Evolutionary conservation across 2,888 invertebrate genomes (phyloP), one percentile per base, ranked within the genome.

Genomic region (Ennomos fuscantarius): DNA sequence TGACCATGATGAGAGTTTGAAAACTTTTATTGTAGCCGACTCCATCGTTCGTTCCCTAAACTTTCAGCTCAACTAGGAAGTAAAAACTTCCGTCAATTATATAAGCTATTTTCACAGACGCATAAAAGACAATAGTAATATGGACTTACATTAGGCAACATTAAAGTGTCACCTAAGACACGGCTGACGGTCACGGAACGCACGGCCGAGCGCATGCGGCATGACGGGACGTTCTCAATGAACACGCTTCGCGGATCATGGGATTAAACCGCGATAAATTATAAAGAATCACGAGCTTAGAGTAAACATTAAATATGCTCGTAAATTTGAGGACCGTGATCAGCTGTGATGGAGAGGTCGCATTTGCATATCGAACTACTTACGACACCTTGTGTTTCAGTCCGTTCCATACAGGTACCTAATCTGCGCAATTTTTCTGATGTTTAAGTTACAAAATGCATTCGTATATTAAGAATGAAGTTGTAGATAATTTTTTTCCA

Each of bases 201-300:
- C 76, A 70, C 73, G 70, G 67, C 72, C 12, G 39, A 9, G 31
- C 77, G 79, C 75, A 78, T 74, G 76, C 74, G 59, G 74, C 69
- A 70, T 66, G 72, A 65, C 57, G 50, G 33, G 46, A 11, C 46
- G 35, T 34, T n/a, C 42, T 35, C 45, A 15, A 31, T 36, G 41
- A 43, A 31, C 57, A 48, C 47, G 57, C 43, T 43, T 12, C 39
- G 11, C 8, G 41, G 34, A 57, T 52, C 47, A 57, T 39, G 43
- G 57, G 51, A 57, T 51, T 42, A 9, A 56, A 36, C 33, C 47
- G 43, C 42, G 57, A 57, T 57, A 48, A 52, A 48, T 9, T 15
- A 46, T 39, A 43, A 10, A 37, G 42, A 47, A 37, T 51, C 56
- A 57, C 56, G 56, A 51, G 40, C 47, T 47, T 11, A 44, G 31